Evolutionary conservation across 1,140 invertebrate species (phyloP), one percentile per base, ranked within the genome.

Genomic region (Drosophila yakuba): DNA sequence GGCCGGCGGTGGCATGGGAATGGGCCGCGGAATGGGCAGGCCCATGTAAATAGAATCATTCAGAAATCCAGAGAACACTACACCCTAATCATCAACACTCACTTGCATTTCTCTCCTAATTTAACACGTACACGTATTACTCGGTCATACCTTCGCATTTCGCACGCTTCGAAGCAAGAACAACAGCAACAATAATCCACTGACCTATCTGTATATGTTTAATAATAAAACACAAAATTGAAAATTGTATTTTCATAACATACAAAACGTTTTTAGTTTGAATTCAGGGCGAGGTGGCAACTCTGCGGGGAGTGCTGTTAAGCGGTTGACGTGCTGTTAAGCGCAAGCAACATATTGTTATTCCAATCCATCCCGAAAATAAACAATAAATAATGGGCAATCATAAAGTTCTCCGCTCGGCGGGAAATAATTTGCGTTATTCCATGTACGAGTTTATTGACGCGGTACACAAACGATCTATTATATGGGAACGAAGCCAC

Each of bases 21-120:
- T 90, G 67, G 95, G 96, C 23, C 94, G 95, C 61, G 95, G 95
- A 20, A 96, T 96, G 94, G 96, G 96, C 35, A 93, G 96, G 82
- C 95, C 96, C 11, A 94, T 95, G 91, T 92, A 91, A 80, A 81
- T 15, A 43, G 1, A 20, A 54, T 57, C 66, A 72, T 59, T n/a
- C 59, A 68, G 35, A 60, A 59, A 43, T 68, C 54, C 50, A 61
- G 47, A 58, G 67, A 48, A 50, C 50, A 44, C 48, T 32, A 69
- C 48, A 32, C 71, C 72, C 52, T 72, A 64, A 79, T 71, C 74
- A 78, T 78, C 57, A 63, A 68, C 47, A 72, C 48, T 60, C 78
- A 76, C 38, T 78, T 66, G 80, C 82, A 88, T 82, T 78, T 85
- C 36, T 68, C 45, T 60, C 50, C 55, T 85, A 68, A 79, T 71